Evolutionary conservation across 2,113 vertebrate genomes (phyloP).

Genomic region (Pteruthius melanotis): DNA sequence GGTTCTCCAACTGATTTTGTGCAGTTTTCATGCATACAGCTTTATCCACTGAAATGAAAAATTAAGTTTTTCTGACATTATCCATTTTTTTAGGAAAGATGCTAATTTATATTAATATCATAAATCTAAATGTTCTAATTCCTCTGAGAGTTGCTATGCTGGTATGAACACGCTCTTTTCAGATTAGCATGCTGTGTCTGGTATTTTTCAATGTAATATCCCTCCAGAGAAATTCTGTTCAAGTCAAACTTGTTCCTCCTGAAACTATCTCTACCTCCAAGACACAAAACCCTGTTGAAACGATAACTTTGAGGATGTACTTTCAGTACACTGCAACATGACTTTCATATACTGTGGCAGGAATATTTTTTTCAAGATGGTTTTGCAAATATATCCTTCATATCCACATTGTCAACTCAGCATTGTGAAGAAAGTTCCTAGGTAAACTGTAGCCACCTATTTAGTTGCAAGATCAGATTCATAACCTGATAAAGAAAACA

Average conservation of each 20-base stretch:
- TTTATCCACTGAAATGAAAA: background rate
- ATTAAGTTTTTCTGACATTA: background rate
- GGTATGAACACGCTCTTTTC: background rate
- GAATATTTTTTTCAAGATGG: background rate
- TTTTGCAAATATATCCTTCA: background rate
- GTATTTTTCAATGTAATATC: background rate
- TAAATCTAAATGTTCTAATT: background rate
- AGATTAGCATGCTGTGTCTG: background rate
- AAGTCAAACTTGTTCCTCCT: background rate
- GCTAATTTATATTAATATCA: background rate
- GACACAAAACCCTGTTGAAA: background rate
- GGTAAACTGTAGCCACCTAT: background rate
- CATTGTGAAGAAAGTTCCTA: background rate
- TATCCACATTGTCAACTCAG: background rate
- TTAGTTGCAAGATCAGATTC: background rate
- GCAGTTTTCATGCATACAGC: background rate
- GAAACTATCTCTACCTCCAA: background rate
- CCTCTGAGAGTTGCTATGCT: background rate
- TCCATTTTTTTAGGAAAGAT: background rate
- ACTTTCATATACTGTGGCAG: background rate
- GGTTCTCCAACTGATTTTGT: background rate
- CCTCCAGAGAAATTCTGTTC: background rate
- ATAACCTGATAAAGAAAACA: background rate
- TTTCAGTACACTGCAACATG: background rate
- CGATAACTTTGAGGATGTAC: background rate